These are phyloP conservation scores for Zele albiditarsus DNA, from an alignment of 2,888 invertebrate genomes.

Conservation along the genomic window DNA sequence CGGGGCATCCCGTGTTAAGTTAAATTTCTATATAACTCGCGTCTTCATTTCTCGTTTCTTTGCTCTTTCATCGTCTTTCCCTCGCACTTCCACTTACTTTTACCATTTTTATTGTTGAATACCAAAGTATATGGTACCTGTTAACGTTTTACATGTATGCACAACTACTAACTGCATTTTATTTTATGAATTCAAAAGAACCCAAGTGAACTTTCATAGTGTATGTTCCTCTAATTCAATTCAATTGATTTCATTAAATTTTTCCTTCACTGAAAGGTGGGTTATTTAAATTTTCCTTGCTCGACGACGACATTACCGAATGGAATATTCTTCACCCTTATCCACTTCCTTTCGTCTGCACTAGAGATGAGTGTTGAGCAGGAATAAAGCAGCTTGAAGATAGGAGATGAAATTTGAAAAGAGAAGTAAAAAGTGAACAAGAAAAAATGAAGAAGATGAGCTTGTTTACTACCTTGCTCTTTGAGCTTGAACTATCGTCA, in stretches of 20 bases:
- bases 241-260: conserved; percentile 52
- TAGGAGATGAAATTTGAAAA: conserved; percentile 13
- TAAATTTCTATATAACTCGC: conserved; percentile 30
- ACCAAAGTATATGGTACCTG: conserved; percentile 8
- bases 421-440: neutral
- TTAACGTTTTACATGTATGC: neutral
- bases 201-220: neutral
- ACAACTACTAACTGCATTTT: neutral
- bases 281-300: conserved; percentile 41
- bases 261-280: conserved; percentile 35
- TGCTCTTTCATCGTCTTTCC: conserved; percentile 18
- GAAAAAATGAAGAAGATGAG: conserved; percentile 24
- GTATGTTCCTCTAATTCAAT: conserved; percentile 48
- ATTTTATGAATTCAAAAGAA: neutral
- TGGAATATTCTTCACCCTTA: neutral
- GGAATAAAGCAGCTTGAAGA: conserved; percentile 13
- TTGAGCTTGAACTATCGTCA: conserved; percentile 29
- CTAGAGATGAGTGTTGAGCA: neutral
- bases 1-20: conserved; percentile 42
- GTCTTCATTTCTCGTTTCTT: neutral
- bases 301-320: neutral
- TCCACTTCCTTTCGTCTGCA: neutral
- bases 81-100: neutral
- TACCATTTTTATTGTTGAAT: conserved; percentile 2
- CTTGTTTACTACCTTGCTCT: conserved; percentile 26